Evolutionary conservation across 2,113 vertebrate genomes (phyloP).

Genomic region (Cebidichthys violaceus): DNA sequence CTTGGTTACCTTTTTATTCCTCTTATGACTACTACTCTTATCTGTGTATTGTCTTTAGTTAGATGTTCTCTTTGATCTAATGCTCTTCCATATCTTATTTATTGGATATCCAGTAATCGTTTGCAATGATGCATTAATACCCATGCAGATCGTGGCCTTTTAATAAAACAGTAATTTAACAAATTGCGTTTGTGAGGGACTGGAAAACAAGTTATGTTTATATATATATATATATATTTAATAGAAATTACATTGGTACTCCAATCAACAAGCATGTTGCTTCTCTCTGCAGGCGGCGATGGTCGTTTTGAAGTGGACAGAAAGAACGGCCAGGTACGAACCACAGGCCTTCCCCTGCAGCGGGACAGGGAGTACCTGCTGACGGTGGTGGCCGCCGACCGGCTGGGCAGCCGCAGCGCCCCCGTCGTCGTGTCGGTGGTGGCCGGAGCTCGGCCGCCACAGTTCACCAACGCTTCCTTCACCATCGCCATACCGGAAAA

Average conservation of each 20-base stretch:
- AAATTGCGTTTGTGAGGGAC: not conserved
- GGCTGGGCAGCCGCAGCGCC: slow-evolving; percentile 84
- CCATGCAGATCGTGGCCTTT: not conserved
- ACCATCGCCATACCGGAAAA: slow-evolving; percentile 86
- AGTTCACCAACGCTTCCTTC: slow-evolving; percentile 88
- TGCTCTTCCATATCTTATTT: not conserved
- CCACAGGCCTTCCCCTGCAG: slow-evolving; percentile 87
- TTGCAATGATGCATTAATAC: not conserved
- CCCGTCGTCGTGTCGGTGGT: slow-evolving; percentile 86
- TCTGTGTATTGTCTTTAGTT: not conserved
- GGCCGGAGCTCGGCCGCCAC: slow-evolving; percentile 86
- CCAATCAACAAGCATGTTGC: not conserved
- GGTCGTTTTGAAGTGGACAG: slow-evolving; percentile 89
- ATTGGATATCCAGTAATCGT: not conserved
- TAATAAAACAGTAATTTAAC: not conserved
- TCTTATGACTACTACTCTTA: not conserved
- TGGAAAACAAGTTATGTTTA: too few relatives aligned
- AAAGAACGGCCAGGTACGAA: slow-evolving; percentile 87
- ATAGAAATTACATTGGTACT: not conserved
- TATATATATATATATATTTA: not conserved
- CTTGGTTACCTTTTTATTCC: not conserved
- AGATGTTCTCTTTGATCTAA: not conserved
- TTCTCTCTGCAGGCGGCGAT: slow-evolving; percentile 84
- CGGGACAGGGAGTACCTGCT: slow-evolving; percentile 88
- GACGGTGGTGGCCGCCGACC: slow-evolving; percentile 86